Evolutionary conservation across 2,113 vertebrate species (phyloP).

Genomic region (Eudorcas thomsonii): DNA sequence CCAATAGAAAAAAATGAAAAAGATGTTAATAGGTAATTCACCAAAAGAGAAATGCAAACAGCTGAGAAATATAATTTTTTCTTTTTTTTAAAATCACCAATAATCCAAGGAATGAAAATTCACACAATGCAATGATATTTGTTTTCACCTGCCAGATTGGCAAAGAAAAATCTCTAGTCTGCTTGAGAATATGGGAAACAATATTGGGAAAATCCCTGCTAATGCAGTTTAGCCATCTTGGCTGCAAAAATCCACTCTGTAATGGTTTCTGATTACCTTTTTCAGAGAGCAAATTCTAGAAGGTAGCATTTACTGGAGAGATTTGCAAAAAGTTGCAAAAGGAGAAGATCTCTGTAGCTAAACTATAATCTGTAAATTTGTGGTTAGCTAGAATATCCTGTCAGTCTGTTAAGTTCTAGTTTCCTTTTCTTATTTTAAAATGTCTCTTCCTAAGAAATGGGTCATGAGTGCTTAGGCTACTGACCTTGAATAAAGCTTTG

Average conservation of each 20-base stretch:
- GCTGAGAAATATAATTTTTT: background rate
- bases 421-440: slow-evolving; percentile 62
- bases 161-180: slow-evolving; percentile 27
- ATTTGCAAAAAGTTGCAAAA: slow-evolving; percentile 31
- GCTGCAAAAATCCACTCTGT: slow-evolving; percentile 27
- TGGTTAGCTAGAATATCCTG: slow-evolving; percentile 70
- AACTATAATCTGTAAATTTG: slow-evolving; percentile 54
- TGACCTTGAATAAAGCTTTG: background rate
- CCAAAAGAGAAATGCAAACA: background rate
- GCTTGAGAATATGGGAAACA: background rate
- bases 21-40: background rate
- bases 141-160: background rate
- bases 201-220: slow-evolving; percentile 7
- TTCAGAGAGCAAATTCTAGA: slow-evolving; percentile 1
- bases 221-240: background rate
- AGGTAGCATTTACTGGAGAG: background rate
- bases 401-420: slow-evolving; percentile 43
- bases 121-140: background rate
- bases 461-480: background rate
- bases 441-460: background rate
- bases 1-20: background rate
- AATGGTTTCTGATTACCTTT: slow-evolving; percentile 11
- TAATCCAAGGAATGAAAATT: slow-evolving; percentile 37
- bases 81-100: background rate
- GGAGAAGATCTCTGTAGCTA: background rate